Percentiles rank a stretch among this genome's conserved stretches.
Evolutionary conservation across 2,888 invertebrate species (phyloP).

Genomic region (Sphinx pinastri): DNA sequence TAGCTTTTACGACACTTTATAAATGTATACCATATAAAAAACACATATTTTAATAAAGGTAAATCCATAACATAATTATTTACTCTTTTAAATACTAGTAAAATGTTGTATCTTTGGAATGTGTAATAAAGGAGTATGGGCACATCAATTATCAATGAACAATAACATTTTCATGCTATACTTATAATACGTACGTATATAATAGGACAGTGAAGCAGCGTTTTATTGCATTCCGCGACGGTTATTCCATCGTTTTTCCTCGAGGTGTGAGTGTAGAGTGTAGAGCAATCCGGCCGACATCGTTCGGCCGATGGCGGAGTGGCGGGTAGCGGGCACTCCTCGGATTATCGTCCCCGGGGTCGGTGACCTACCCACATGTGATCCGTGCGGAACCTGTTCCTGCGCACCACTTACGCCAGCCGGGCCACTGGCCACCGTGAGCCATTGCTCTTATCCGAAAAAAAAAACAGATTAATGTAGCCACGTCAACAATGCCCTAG

Average conservation of each 20-base stretch:
- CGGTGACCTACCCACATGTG: constrained; percentile 75
- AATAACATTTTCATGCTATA: background rate
- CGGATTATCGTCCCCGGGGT: constrained; percentile 70
- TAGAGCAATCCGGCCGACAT: constrained; percentile 38
- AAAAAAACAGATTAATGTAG: constrained; percentile 24
- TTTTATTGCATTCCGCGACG: constrained; percentile 32
- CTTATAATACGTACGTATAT: background rate
- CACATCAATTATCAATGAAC: background rate
- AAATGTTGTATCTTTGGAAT: no score
- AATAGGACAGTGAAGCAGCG: constrained; percentile 10
- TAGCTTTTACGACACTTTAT: background rate
- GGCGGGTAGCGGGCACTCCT: constrained; percentile 54
- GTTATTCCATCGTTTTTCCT: constrained; percentile 42
- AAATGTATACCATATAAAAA: background rate
- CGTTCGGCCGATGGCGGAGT: constrained; percentile 42
- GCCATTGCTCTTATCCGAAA: constrained; percentile 26
- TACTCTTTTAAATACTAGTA: no score
- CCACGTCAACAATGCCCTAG: constrained; percentile 5
- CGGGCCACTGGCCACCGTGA: constrained; percentile 52
- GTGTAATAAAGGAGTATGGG: background rate
- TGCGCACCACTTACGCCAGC: constrained; percentile 66
- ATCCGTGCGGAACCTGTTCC: constrained; percentile 76
- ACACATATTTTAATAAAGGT: background rate
- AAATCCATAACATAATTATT: constrained; percentile 4
- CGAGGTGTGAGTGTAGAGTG: constrained; percentile 36